phyloP scores from a whole-genome alignment of 2,888 invertebrate species.

The Pasiphila rectangulata region DNA sequence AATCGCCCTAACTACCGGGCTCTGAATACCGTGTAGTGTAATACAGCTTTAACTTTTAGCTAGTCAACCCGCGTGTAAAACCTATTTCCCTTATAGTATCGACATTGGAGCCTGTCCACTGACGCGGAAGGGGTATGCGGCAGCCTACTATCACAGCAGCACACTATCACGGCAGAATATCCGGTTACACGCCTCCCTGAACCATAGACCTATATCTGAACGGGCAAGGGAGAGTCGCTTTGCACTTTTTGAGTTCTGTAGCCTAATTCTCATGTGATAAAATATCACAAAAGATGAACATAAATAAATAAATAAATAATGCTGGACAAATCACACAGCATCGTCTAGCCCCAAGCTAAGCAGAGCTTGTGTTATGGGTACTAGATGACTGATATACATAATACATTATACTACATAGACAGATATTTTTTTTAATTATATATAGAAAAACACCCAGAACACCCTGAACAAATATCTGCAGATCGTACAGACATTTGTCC shows the following conservation, averaged over 20 bases:
- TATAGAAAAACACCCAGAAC: too few relatives aligned
- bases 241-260: not conserved
- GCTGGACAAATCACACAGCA: too few relatives aligned
- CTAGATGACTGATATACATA: too few relatives aligned
- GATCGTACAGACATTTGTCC: too few relatives aligned
- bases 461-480: too few relatives aligned
- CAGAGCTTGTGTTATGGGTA: too few relatives aligned
- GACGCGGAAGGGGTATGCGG: not conserved
- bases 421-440: too few relatives aligned
- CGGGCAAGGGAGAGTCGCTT: not conserved
- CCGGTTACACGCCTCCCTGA: constrained; percentile 20
- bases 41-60: too few relatives aligned
- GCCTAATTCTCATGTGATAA: not conserved
- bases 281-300: not conserved
- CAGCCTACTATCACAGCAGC: not conserved
- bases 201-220: constrained; percentile 22
- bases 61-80: not conserved
- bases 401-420: too few relatives aligned
- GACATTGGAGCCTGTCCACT: constrained; percentile 5
- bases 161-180: constrained; percentile 12
- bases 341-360: too few relatives aligned
- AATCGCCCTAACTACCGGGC: too few relatives aligned
- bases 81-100: not conserved
- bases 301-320: not conserved
- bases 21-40: too few relatives aligned